Percentiles rank a stretch among this genome's conserved stretches.
These are phyloP conservation scores for Sweltsa coloradensis DNA, from an alignment of 1,140 invertebrate species.

Conservation along the genomic window DNA sequence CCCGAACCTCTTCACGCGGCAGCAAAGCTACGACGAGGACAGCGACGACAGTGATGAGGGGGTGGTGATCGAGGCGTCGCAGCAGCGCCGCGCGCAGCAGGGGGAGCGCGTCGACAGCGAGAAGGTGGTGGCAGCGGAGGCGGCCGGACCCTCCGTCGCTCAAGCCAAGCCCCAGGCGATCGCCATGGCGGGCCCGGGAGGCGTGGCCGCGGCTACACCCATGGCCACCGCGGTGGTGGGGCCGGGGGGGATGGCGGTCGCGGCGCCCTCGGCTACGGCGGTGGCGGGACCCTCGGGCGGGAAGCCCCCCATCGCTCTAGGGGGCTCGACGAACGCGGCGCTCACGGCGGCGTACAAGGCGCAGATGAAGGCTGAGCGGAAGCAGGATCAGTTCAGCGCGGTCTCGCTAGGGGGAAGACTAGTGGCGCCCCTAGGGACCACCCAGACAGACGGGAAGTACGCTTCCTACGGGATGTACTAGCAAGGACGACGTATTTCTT, in stretches of 20 bases:
- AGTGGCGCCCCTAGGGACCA: too few species aligned
- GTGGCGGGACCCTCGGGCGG: slow-evolving; percentile 26
- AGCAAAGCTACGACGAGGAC: too few species aligned
- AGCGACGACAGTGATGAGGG: too few species aligned
- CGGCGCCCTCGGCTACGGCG: slow-evolving; percentile 33
- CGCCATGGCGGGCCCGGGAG: slow-evolving; percentile 33
- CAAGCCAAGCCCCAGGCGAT: slow-evolving; percentile 32
- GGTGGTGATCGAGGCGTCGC: too few species aligned
- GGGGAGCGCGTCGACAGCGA: slow-evolving; percentile 7
- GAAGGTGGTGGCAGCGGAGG: slow-evolving; percentile 8
- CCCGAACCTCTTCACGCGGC: too few species aligned
- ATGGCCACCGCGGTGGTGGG: slow-evolving; percentile 32
- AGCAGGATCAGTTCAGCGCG: too few species aligned
- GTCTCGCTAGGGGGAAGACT: too few species aligned
- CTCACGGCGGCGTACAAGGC: background rate
- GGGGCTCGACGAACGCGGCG: background rate
- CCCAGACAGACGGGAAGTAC: too few species aligned
- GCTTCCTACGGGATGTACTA: too few species aligned
- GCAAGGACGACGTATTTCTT: too few species aligned
- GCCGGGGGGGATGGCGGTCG: slow-evolving; percentile 30
- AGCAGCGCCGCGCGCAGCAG: too few species aligned
- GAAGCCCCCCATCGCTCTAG: slow-evolving; percentile 1
- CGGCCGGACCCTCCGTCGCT: slow-evolving; percentile 25
- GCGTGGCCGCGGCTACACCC: slow-evolving; percentile 32
- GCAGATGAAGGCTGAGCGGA: too few species aligned